These are phyloP conservation scores for Spisula subtruncata DNA, from an alignment of 2,888 invertebrate species.

Conservation along the genomic window DNA sequence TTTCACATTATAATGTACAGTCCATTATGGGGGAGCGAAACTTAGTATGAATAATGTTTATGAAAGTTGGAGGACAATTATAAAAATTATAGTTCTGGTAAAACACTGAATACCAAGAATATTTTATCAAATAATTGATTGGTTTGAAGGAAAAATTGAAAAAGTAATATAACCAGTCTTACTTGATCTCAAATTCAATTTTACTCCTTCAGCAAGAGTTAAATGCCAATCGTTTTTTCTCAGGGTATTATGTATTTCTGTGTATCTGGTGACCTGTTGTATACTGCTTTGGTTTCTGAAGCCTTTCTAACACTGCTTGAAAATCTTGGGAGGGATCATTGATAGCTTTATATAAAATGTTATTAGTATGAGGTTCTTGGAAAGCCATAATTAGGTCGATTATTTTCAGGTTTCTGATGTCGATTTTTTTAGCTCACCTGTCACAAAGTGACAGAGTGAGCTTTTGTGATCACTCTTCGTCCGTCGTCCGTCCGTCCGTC, in stretches of 20 bases:
- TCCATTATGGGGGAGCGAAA: background rate
- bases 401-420: background rate
- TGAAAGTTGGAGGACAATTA: background rate
- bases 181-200: constrained; percentile 44
- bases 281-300: constrained; percentile 12
- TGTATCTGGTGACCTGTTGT: constrained; percentile 40
- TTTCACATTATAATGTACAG: background rate
- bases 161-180: constrained; percentile 26
- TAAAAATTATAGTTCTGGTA: constrained; percentile 20
- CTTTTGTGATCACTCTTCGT: too few species aligned
- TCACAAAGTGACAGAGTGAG: too few species aligned
- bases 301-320: constrained; percentile 5
- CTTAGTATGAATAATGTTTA: background rate
- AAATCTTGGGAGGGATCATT: background rate
- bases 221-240: constrained; percentile 39
- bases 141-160: background rate
- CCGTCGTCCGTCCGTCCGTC: too few species aligned
- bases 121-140: background rate
- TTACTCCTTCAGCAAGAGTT: constrained; percentile 39
- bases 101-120: background rate
- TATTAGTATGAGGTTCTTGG: background rate
- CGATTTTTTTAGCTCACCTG: too few species aligned
- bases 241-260: constrained; percentile 43
- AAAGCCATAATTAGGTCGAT: background rate
- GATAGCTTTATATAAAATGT: background rate